Conservation (phyloP, 2,888 invertebrate species). For the Spodoptera exigua region DNA sequence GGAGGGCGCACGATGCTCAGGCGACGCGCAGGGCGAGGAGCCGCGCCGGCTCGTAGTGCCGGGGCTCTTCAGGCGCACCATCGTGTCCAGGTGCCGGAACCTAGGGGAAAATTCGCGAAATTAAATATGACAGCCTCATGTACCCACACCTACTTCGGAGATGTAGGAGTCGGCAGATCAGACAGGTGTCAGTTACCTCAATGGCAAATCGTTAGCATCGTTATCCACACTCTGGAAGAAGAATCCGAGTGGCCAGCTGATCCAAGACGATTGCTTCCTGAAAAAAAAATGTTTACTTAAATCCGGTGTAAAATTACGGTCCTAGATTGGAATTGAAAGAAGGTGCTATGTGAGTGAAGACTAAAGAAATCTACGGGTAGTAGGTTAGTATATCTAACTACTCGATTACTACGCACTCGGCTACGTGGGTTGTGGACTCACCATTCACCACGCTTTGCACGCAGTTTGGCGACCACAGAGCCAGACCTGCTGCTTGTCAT, state of each 20-base stretch:
- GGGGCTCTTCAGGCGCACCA: constrained; percentile 93
- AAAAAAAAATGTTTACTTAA: constrained; percentile 5
- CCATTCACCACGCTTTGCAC: constrained; percentile 42
- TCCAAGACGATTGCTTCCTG: constrained; percentile 94
- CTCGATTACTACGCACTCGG: constrained; percentile 21
- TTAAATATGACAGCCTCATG: background rate
- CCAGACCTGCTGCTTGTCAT: constrained; percentile 22
- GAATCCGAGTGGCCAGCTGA: constrained; percentile 97
- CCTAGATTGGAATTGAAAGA: background rate
- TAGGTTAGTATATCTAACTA: constrained; percentile 27
- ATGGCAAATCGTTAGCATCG: constrained; percentile 92
- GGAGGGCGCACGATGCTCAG: constrained; percentile 87
- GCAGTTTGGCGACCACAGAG: constrained; percentile 32
- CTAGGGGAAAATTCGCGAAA: constrained; percentile 77
- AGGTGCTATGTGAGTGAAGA: background rate
- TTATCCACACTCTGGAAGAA: constrained; percentile 94
- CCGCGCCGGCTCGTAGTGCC: constrained; percentile 90
- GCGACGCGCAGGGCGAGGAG: constrained; percentile 92
- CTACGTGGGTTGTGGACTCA: constrained; percentile 31
- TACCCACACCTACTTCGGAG: no score
- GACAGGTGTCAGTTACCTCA: no score
- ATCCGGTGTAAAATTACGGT: background rate
- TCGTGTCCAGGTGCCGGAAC: constrained; percentile 96
- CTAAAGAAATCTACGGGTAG: constrained; percentile 2
- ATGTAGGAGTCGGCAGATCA: no score